Conservation (phyloP, 2,113 vertebrate genomes). For the Neolamprologus brichardi region DNA sequence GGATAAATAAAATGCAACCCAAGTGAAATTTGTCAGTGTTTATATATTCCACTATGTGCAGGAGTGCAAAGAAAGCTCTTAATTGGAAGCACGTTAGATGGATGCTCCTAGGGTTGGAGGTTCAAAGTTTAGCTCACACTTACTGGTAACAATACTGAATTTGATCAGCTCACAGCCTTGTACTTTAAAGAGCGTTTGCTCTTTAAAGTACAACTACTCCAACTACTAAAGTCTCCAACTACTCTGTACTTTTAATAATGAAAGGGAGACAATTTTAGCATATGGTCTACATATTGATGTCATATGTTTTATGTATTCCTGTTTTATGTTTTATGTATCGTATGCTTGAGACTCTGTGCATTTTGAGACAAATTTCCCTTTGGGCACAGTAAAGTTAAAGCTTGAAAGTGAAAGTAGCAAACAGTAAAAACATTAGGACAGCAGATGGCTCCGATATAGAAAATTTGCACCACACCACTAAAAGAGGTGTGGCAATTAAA, state of each 20-base stretch:
- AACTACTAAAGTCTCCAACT: not conserved
- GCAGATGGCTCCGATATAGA: slow-evolving; percentile 44
- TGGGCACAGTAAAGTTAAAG: slow-evolving; percentile 36
- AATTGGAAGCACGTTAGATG: slow-evolving; percentile 33
- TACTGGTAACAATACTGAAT: not conserved
- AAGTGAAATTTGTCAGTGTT: slow-evolving; percentile 42
- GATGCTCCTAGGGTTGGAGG: not conserved
- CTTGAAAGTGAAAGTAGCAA: not conserved
- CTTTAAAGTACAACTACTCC: not conserved
- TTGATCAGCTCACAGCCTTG: not conserved
- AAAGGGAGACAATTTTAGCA: not conserved
- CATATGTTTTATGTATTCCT: slow-evolving; percentile 8
- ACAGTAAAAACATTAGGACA: slow-evolving; percentile 32
- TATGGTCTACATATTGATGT: slow-evolving; percentile 20
- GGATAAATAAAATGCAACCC: slow-evolving; percentile 50
- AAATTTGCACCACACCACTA: slow-evolving; percentile 11
- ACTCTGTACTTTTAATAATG: not conserved
- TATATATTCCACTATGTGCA: slow-evolving; percentile 22
- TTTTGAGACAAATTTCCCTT: slow-evolving; percentile 13
- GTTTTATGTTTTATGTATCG: slow-evolving; percentile 19
- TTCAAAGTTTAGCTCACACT: not conserved
- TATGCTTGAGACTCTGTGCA: not conserved
- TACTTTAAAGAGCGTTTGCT: not conserved
- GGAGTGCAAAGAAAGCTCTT: slow-evolving; percentile 22
- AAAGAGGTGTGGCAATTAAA: slow-evolving; percentile 34